Evolutionary conservation across 2,888 invertebrate species (phyloP).

Genomic region (Oligia strigilis): DNA sequence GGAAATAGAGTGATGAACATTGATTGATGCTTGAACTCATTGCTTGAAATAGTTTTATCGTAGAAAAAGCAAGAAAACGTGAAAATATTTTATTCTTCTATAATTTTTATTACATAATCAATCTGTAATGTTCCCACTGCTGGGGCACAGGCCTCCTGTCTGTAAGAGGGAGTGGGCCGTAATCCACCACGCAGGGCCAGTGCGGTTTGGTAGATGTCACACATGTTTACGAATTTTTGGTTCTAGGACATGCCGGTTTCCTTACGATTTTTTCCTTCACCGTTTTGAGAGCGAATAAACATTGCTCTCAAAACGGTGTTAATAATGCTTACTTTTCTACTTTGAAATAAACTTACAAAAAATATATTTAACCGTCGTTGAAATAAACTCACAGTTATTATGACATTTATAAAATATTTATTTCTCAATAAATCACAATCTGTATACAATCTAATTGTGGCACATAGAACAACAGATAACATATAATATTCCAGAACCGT

Average conservation of each 20-base stretch:
- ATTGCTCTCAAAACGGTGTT: neutral
- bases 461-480: slow-evolving; percentile 87
- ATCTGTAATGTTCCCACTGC: neutral
- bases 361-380: neutral
- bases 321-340: neutral
- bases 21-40: slow-evolving; percentile 23
- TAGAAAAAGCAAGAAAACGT: neutral
- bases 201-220: neutral
- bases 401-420: slow-evolving; percentile 90
- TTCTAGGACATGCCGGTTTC: neutral
- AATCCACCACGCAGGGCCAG: neutral
- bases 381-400: slow-evolving; percentile 46
- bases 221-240: neutral
- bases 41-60: neutral
- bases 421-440: slow-evolving; percentile 87
- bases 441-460: slow-evolving; percentile 87
- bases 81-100: neutral
- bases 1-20: neutral
- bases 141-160: neutral
- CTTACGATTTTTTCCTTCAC: neutral
- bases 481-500: slow-evolving; percentile 76
- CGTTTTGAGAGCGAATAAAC: neutral
- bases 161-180: neutral
- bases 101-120: neutral
- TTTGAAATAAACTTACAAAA: neutral